Evolutionary conservation across 2,113 vertebrate genomes (phyloP).

Genomic region (Gasterosteus aculeatus): DNA sequence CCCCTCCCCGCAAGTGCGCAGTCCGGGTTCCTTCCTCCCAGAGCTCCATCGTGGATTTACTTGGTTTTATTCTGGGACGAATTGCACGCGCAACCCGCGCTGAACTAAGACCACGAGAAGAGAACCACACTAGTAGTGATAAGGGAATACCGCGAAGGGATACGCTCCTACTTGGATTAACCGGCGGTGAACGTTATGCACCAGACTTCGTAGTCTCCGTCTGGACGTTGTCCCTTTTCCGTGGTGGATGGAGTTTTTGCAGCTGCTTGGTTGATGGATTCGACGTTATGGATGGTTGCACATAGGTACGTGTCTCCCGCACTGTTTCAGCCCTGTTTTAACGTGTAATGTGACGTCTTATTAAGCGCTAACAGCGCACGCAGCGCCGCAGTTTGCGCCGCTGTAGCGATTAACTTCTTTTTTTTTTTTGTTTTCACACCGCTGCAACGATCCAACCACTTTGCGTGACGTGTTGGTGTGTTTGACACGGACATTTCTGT

Average conservation of each 20-base stretch:
- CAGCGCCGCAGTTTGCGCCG: neutral
- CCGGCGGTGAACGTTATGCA: constrained; percentile 61
- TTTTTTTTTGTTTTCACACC: neutral
- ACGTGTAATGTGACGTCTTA: neutral
- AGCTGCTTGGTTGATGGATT: constrained; percentile 78
- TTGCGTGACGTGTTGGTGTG: neutral
- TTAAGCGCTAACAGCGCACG: constrained; percentile 3
- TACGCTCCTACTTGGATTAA: constrained; percentile 73
- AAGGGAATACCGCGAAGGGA: constrained; percentile 65
- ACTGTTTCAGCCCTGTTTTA: neutral
- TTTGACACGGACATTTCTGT: neutral
- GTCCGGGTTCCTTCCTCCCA: constrained; percentile 22
- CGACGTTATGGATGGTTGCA: constrained; percentile 76
- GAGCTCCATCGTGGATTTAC: constrained; percentile 74
- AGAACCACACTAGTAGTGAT: neutral
- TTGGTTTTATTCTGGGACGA: constrained; percentile 40
- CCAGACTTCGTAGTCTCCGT: constrained; percentile 39
- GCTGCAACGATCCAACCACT: neutral
- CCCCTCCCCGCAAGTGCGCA: constrained; percentile 62
- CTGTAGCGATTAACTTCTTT: neutral
- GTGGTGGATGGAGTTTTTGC: constrained; percentile 70
- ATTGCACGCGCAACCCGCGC: constrained; percentile 37
- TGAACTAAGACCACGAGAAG: neutral
- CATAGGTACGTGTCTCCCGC: constrained; percentile 75
- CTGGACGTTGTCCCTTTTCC: constrained; percentile 41